These are phyloP conservation scores for Hippocampus mohnikei DNA, from an alignment of 2,113 vertebrate species.

Conservation along the genomic window DNA sequence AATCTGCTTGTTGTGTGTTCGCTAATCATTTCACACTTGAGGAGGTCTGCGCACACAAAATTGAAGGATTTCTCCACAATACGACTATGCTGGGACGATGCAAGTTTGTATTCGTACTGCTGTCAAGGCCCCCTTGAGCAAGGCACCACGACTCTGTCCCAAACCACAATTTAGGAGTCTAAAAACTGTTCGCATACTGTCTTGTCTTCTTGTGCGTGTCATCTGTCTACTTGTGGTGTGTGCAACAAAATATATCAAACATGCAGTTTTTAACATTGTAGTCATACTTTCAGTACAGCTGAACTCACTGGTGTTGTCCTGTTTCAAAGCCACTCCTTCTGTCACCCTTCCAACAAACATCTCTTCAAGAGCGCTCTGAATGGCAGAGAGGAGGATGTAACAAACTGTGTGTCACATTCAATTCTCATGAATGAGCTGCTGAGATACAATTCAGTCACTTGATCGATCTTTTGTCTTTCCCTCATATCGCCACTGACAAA, in stretches of 20 bases:
- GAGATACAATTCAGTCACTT: slow-evolving; percentile 18
- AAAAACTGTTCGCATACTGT: too few species aligned
- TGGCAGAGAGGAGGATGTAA: slow-evolving; percentile 32
- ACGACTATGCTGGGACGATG: slow-evolving; percentile 16
- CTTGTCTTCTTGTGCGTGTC: too few species aligned
- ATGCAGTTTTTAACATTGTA: background rate
- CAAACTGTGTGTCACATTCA: slow-evolving; percentile 21
- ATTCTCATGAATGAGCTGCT: slow-evolving; percentile 39
- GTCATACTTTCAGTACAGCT: background rate
- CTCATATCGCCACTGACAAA: slow-evolving; percentile 12
- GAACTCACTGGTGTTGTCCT: background rate
- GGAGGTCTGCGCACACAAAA: slow-evolving; percentile 65
- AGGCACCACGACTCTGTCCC: too few species aligned
- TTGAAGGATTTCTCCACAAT: slow-evolving; percentile 77
- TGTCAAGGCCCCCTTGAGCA: too few species aligned
- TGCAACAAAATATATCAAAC: background rate
- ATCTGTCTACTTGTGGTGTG: too few species aligned
- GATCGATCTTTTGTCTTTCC: slow-evolving; percentile 13
- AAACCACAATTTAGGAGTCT: too few species aligned
- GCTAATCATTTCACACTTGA: background rate
- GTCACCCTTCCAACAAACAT: slow-evolving; percentile 14
- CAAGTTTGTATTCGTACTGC: too few species aligned
- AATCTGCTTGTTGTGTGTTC: slow-evolving; percentile 86
- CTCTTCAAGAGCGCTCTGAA: slow-evolving; percentile 42
- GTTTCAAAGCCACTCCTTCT: background rate